phyloP scores from a whole-genome alignment of 2,113 vertebrate genomes.

The Myanophis thanlyinensis region DNA sequence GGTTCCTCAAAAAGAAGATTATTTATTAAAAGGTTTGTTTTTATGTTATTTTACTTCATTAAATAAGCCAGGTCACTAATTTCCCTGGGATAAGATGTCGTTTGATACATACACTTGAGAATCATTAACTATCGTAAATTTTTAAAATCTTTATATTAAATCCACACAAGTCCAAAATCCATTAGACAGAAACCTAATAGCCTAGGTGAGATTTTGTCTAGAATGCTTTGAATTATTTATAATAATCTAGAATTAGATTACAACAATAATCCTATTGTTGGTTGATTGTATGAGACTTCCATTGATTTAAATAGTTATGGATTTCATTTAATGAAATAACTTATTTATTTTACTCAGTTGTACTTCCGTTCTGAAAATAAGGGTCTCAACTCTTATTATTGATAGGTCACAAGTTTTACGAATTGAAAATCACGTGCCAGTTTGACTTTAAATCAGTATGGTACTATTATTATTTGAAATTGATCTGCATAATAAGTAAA shows the following conservation, averaged over 20 bases:
- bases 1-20: not conserved
- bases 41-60: not conserved
- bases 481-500: not conserved
- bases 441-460: not conserved
- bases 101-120: not conserved
- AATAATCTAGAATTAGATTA: not conserved
- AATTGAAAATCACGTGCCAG: not conserved
- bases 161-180: not conserved
- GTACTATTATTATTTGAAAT: not conserved
- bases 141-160: constrained; percentile 2
- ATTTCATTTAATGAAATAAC: not conserved
- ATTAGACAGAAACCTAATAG: not conserved
- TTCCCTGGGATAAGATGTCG: not conserved
- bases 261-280: not conserved
- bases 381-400: not conserved
- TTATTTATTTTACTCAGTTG: not conserved
- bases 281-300: not conserved
- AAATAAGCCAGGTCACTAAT: not conserved
- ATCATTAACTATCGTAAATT: not conserved
- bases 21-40: not conserved
- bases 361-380: not conserved
- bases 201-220: not conserved
- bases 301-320: not conserved
- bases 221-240: not conserved
- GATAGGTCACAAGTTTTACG: not conserved